Percentiles rank a stretch among this genome's conserved stretches.
phyloP scores from a whole-genome alignment of 2,113 vertebrate species.

The Rynchops niger region DNA sequence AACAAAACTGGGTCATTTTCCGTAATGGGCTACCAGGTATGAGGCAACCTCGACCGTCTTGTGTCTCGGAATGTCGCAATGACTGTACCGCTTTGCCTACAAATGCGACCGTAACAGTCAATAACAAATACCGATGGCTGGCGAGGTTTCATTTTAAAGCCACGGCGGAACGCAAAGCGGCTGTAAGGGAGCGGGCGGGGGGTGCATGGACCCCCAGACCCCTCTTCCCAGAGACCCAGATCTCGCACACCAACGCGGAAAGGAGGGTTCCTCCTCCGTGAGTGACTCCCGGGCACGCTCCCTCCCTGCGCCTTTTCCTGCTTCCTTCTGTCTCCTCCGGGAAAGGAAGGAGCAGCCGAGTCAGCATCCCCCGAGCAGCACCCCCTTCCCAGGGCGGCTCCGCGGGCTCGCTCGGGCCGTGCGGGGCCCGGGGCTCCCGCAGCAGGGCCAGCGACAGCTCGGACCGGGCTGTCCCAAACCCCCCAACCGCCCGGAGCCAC shows the following conservation, averaged over 20 bases:
- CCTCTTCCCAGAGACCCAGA: neutral
- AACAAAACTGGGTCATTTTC: neutral
- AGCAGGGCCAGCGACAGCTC: neutral
- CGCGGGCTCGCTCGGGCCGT: fast-evolving
- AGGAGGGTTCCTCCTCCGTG: neutral
- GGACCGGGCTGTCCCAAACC: fast-evolving
- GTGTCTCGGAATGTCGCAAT: fast-evolving
- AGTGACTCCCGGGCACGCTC: neutral
- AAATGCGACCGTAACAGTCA: fast-evolving
- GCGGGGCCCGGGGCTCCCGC: neutral
- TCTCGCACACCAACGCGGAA: fast-evolving
- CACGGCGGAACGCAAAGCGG: too few species aligned
- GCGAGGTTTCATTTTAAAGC: neutral
- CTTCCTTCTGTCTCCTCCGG: neutral
- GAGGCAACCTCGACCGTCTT: fast-evolving
- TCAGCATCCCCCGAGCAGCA: neutral
- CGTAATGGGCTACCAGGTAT: neutral
- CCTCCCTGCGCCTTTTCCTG: neutral
- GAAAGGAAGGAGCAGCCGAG: neutral
- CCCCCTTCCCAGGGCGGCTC: neutral
- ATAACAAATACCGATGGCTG: neutral
- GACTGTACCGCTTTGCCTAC: neutral
- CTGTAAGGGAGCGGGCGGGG: fast-evolving
- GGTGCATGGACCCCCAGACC: fast-evolving
- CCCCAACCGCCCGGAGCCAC: neutral